A percentile compares a stretch with the other conserved stretches of the same genome.
Conservation (phyloP, 2,113 vertebrate species). For the Procapra przewalskii region DNA sequence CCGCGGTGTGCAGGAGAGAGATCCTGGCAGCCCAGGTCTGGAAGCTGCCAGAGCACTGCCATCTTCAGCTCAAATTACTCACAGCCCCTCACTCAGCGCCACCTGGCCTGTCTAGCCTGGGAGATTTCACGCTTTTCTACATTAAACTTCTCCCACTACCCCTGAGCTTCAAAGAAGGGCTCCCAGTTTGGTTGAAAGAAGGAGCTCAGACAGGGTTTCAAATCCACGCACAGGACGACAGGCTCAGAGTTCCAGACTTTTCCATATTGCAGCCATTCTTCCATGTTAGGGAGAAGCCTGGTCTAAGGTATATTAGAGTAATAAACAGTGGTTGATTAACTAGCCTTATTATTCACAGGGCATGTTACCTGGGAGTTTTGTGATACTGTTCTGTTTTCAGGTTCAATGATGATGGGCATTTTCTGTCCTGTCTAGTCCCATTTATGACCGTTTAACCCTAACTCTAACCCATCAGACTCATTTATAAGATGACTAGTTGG, state of each 20-base stretch:
- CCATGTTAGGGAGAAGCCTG: background rate
- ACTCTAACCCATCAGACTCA: background rate
- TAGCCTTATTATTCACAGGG: background rate
- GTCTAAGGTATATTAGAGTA: too few relatives aligned
- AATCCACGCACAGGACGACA: background rate
- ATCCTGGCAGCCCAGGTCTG: background rate
- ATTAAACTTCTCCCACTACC: background rate
- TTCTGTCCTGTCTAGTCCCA: background rate
- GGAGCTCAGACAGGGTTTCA: background rate
- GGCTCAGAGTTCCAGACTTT: background rate
- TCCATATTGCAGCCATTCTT: background rate
- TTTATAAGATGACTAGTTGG: background rate
- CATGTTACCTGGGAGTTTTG: background rate
- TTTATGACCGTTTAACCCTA: background rate
- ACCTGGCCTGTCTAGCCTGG: background rate
- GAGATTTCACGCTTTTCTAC: background rate
- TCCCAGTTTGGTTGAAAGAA: background rate
- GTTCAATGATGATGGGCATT: background rate
- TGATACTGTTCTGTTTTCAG: background rate
- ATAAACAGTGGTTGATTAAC: background rate
- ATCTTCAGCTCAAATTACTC: background rate
- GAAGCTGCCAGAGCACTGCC: background rate
- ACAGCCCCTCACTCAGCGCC: background rate
- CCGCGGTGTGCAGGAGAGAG: background rate
- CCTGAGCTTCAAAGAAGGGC: background rate